phyloP scores from a whole-genome alignment of 2,888 invertebrate species.

The Hydrotaea cyrtoneurina region DNA sequence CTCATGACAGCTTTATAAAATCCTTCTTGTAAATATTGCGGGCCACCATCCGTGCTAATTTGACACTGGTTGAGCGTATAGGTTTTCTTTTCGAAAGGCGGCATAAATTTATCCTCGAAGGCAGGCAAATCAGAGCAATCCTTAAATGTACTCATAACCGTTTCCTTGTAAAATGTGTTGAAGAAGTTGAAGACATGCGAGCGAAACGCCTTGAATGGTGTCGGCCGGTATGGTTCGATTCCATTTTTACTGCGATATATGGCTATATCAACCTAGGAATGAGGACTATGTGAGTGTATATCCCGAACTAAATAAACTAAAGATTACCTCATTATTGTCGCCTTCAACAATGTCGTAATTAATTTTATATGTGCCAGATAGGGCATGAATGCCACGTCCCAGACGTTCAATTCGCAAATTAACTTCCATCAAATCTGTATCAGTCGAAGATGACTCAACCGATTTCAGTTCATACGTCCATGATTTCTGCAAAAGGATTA shows the following conservation, averaged over 20 bases:
- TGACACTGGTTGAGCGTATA: constrained; percentile 57
- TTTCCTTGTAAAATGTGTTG: constrained; percentile 59
- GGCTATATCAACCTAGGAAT: constrained; percentile 49
- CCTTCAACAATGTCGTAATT: constrained; percentile 43
- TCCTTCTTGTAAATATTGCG: constrained; percentile 61
- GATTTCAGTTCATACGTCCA: constrained; percentile 68
- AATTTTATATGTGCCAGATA: constrained; percentile 46
- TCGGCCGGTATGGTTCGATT: constrained; percentile 54
- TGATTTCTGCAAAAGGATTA: constrained; percentile 15
- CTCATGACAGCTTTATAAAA: constrained; percentile 56
- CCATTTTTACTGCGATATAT: constrained; percentile 65
- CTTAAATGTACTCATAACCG: constrained; percentile 55
- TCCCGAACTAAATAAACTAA: no score
- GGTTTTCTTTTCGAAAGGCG: constrained; percentile 53
- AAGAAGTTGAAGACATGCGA: constrained; percentile 55
- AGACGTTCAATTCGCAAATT: constrained; percentile 59
- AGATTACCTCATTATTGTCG: constrained; percentile 49
- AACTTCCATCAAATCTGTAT: constrained; percentile 31
- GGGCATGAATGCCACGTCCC: constrained; percentile 62
- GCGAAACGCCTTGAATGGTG: constrained; percentile 56
- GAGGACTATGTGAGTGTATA: no score
- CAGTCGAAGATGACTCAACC: background rate
- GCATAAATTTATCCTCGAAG: constrained; percentile 41
- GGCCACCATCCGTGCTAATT: constrained; percentile 60
- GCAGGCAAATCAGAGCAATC: constrained; percentile 68